Evolutionary conservation across 2,113 vertebrate genomes (phyloP).

Genomic region (Periophthalmodon schlosseri): DNA sequence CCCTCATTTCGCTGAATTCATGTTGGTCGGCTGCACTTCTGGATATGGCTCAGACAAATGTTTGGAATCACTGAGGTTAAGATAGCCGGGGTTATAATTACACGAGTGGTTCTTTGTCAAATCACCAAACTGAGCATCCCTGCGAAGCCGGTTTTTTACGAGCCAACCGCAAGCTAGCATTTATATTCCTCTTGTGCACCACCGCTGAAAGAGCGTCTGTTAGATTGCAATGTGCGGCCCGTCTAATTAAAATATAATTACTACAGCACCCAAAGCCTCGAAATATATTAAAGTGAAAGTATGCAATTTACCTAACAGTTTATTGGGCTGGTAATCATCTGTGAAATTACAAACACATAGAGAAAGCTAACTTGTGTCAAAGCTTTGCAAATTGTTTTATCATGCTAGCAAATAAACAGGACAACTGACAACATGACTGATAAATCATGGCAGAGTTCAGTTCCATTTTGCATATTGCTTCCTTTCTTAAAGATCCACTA

Average conservation of each 20-base stretch:
- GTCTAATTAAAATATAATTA: slow-evolving; percentile 15
- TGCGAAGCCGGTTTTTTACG: slow-evolving; percentile 44
- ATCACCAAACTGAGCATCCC: slow-evolving; percentile 67
- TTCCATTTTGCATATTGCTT: too few species aligned
- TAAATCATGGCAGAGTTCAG: neutral
- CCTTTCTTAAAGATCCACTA: too few species aligned
- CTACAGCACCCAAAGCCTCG: neutral
- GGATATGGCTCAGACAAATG: slow-evolving; percentile 65
- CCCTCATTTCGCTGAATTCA: slow-evolving; percentile 46
- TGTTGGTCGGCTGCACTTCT: slow-evolving; percentile 52
- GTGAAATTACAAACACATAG: slow-evolving; percentile 6
- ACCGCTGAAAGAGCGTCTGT: slow-evolving; percentile 20
- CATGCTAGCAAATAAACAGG: neutral
- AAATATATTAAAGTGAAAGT: slow-evolving; percentile 1
- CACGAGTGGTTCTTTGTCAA: slow-evolving; percentile 59
- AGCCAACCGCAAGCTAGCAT: slow-evolving; percentile 38
- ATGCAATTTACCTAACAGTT: neutral
- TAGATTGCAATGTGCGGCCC: slow-evolving; percentile 13
- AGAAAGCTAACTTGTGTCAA: neutral
- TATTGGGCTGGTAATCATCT: slow-evolving; percentile 2
- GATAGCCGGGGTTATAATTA: slow-evolving; percentile 68
- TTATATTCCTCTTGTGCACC: slow-evolving; percentile 37
- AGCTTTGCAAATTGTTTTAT: neutral
- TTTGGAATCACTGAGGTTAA: slow-evolving; percentile 68
- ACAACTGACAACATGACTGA: neutral